phyloP scores from a whole-genome alignment of 2,888 invertebrate species.

The Sarcophaga rosellei region DNA sequence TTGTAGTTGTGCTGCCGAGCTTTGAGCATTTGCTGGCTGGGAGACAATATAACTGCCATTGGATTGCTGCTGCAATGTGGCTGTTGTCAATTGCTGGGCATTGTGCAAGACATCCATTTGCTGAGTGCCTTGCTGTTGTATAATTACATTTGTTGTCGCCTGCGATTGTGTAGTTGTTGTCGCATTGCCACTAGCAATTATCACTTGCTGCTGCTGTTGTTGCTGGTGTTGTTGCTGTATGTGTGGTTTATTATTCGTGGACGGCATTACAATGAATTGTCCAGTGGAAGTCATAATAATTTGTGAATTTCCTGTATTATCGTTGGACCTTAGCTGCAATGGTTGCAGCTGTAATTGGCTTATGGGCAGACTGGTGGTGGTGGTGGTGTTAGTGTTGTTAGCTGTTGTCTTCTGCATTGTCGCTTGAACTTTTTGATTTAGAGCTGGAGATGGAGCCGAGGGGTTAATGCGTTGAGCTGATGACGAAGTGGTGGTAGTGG shows the following conservation, averaged over 20 bases:
- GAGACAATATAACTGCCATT: conserved; percentile 72
- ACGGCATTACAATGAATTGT: conserved; percentile 80
- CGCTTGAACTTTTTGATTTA: conserved; percentile 70
- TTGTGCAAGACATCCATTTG: conserved; percentile 69
- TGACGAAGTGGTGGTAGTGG: conserved; percentile 68
- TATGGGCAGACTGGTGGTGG: conserved; percentile 71
- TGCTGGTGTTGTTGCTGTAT: conserved; percentile 70
- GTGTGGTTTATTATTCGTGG: conserved; percentile 71
- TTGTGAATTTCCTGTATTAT: conserved; percentile 74
- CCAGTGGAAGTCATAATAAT: conserved; percentile 81
- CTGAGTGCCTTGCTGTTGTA: conserved; percentile 69
- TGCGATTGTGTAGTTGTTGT: conserved; percentile 61
- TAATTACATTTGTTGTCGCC: conserved; percentile 69
- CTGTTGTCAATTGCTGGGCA: conserved; percentile 69
- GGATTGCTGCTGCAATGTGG: conserved; percentile 73
- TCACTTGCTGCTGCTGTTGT: conserved; percentile 70
- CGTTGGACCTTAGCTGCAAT: conserved; percentile 72
- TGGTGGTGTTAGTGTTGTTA: conserved; percentile 71
- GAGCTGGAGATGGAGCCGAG: conserved; percentile 85
- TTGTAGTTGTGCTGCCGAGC: conserved; percentile 70
- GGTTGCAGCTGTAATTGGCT: conserved; percentile 76
- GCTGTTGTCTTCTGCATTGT: conserved; percentile 72
- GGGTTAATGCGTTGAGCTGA: conserved; percentile 60
- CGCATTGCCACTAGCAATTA: conserved; percentile 67
- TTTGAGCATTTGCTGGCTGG: conserved; percentile 59